These are phyloP conservation scores for Xestia sexstrigata DNA, from an alignment of 2,888 invertebrate genomes.

Conservation along the genomic window DNA sequence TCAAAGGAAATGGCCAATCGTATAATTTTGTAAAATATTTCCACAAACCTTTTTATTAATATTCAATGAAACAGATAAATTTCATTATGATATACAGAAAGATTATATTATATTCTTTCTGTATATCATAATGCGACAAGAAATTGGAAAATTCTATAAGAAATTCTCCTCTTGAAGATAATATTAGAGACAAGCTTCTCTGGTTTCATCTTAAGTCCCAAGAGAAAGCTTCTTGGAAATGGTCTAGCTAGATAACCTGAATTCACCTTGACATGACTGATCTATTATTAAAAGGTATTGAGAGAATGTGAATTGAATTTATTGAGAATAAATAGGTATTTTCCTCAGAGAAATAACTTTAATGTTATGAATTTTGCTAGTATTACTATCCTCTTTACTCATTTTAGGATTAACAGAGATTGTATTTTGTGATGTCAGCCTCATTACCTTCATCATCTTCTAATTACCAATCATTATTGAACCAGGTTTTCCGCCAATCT, in stretches of 20 bases:
- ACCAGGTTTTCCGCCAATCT: background rate
- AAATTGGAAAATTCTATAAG: background rate
- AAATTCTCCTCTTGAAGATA: constrained; percentile 1
- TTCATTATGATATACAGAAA: too few relatives aligned
- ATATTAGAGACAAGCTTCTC: background rate
- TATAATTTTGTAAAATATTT: background rate
- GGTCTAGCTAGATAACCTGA: background rate
- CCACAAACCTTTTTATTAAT: background rate
- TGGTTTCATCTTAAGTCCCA: background rate
- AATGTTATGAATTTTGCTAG: background rate
- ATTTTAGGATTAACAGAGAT: background rate
- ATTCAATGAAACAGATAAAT: background rate
- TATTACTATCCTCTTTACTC: background rate
- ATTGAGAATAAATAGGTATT: background rate
- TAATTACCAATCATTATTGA: background rate
- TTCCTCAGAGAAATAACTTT: background rate
- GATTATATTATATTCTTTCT: background rate
- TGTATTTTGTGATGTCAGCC: background rate
- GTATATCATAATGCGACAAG: background rate
- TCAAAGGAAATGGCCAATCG: too few relatives aligned
- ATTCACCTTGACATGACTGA: background rate
- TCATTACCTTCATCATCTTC: background rate
- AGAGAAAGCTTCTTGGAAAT: constrained; percentile 5
- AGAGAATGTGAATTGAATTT: background rate
- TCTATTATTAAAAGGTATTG: background rate